Evolutionary conservation across 2,797 vertebrate species (phyloP).

Genomic region (Rhyacichthys aspro): DNA sequence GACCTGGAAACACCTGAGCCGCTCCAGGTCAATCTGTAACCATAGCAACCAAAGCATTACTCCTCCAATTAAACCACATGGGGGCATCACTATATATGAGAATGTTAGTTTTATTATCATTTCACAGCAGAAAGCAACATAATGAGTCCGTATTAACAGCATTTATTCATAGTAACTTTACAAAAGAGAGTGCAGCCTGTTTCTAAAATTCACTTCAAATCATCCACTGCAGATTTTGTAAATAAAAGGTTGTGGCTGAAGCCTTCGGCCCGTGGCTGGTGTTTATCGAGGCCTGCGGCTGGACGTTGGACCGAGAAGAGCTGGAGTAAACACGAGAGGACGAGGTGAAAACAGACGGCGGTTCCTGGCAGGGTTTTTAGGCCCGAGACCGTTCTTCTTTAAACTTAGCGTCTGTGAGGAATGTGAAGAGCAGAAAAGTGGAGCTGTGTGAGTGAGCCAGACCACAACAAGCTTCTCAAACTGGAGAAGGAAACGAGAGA

Average conservation of each 20-base stretch:
- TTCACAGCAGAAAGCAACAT: too few species aligned
- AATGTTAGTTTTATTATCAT: background rate
- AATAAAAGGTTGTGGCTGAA: background rate
- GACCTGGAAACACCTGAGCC: too few species aligned
- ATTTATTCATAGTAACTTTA: too few species aligned
- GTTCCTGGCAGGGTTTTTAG: constrained; percentile 35
- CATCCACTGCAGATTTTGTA: too few species aligned
- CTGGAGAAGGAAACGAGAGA: constrained; percentile 26
- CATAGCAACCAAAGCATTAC: background rate
- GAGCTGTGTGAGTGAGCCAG: constrained; percentile 52
- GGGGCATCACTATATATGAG: constrained; percentile 3
- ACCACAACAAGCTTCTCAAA: constrained; percentile 37
- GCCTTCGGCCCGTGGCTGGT: constrained; percentile 12
- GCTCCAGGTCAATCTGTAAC: background rate
- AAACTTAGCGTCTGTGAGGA: constrained; percentile 26
- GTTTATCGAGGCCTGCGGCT: constrained; percentile 28
- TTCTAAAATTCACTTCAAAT: background rate
- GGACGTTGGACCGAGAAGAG: constrained; percentile 50
- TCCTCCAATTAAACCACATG: background rate
- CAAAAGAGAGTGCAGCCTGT: too few species aligned
- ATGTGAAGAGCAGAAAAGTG: constrained; percentile 18
- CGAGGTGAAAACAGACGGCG: constrained; percentile 47
- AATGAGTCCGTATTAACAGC: too few species aligned
- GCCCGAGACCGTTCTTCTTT: constrained; percentile 38
- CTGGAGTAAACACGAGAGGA: constrained; percentile 41